Evolutionary conservation across 2,113 vertebrate species (phyloP).

Genomic region (Megaleporinus macrocephalus): DNA sequence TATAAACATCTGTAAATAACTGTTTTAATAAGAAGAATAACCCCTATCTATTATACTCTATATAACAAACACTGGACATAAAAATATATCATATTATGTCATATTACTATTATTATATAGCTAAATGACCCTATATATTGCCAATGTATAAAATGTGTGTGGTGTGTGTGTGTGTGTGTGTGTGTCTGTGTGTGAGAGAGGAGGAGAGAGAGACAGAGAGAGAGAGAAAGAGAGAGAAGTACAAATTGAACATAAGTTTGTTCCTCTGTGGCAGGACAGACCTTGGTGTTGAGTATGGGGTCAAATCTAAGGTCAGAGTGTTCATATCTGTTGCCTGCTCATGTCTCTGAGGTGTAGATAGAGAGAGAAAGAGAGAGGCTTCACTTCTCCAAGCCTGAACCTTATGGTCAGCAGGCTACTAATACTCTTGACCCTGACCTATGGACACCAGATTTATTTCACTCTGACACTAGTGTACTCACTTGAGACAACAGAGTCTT

Average conservation of each 20-base stretch:
- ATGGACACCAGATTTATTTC: neutral
- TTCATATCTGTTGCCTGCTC: neutral
- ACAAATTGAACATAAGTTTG: neutral
- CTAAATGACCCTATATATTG: no score
- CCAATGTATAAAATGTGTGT: no score
- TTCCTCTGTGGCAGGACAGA: neutral
- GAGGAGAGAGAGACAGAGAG: no score
- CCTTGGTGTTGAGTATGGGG: neutral
- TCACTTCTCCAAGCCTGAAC: neutral
- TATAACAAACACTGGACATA: no score
- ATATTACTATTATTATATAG: no score
- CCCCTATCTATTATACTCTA: no score
- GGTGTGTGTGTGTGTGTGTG: no score
- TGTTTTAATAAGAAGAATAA: no score
- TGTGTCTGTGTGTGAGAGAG: no score
- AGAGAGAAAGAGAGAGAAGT: no score
- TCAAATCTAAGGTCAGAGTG: neutral
- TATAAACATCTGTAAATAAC: no score
- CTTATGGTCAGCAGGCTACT: neutral
- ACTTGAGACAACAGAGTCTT: neutral
- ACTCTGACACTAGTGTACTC: neutral
- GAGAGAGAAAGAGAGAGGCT: neutral
- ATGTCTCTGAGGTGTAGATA: neutral
- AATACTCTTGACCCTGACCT: conserved; percentile 1
- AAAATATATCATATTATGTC: no score